Evolutionary conservation across 1,140 invertebrate genomes (phyloP).

Genomic region (Catajapyx aquilonaris): DNA sequence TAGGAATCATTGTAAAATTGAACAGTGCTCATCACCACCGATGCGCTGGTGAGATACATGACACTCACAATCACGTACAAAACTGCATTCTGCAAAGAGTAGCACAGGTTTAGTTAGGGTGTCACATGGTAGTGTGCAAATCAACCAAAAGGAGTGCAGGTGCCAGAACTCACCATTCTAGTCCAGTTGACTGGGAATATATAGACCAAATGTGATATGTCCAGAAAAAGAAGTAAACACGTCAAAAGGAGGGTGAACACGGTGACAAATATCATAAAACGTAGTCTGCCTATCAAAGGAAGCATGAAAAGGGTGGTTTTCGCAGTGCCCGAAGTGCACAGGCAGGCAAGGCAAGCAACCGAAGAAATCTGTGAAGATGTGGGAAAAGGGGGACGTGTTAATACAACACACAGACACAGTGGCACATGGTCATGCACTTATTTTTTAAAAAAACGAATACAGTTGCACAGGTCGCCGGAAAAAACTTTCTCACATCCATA

Average conservation of each 20-base stretch:
- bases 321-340: slow-evolving; percentile 52
- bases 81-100: slow-evolving; percentile 30
- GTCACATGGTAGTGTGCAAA: neutral
- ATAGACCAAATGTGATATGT: slow-evolving; percentile 56
- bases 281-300: slow-evolving; percentile 36
- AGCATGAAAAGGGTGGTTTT: slow-evolving; percentile 54
- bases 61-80: slow-evolving; percentile 39
- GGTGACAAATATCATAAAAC: slow-evolving; percentile 55
- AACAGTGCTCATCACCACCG: slow-evolving; percentile 37
- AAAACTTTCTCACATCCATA: too few species aligned
- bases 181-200: slow-evolving; percentile 66
- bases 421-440: too few species aligned
- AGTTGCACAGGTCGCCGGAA: too few species aligned
- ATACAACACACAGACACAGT: too few species aligned
- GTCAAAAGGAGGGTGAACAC: slow-evolving; percentile 61
- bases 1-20: slow-evolving; percentile 36
- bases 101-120: neutral
- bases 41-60: slow-evolving; percentile 37
- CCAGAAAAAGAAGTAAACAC: slow-evolving; percentile 54
- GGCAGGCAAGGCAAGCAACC: slow-evolving; percentile 44
- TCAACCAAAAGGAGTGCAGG: neutral
- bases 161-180: slow-evolving; percentile 39
- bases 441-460: too few species aligned
- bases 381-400: too few species aligned
- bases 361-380: slow-evolving; percentile 46